Evolutionary conservation across 23 tunicate genomes (phyloP).

Genomic region (Styela plicata): DNA sequence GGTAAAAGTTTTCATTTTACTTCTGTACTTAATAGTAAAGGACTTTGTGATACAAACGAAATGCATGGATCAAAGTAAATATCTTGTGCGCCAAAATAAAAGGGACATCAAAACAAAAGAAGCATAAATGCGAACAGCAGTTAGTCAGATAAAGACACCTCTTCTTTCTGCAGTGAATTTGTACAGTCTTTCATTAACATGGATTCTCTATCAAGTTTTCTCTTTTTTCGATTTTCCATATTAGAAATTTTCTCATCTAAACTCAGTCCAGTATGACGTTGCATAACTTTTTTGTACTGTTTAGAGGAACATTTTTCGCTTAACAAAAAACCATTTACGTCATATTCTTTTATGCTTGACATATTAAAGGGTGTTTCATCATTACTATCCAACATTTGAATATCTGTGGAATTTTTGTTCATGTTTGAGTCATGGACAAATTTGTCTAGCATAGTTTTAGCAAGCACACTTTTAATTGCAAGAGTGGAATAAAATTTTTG

Average conservation of each 20-base stretch:
- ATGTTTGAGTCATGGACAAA: not conserved
- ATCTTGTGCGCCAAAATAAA: too few species aligned
- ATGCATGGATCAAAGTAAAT: too few species aligned
- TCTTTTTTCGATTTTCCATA: conserved; percentile 29
- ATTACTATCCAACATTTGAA: not conserved
- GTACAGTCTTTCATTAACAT: too few species aligned
- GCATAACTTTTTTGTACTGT: conserved; percentile 46
- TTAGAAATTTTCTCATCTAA: conserved; percentile 47
- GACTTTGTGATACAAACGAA: too few species aligned
- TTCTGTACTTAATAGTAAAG: too few species aligned
- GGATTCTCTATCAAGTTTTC: conserved; percentile 24
- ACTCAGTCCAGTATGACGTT: conserved; percentile 53
- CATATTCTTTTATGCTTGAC: not conserved
- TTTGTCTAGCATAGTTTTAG: conserved; percentile 8
- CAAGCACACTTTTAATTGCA: conserved; percentile 33
- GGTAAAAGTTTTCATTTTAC: too few species aligned
- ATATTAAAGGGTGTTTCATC: not conserved
- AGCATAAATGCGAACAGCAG: too few species aligned
- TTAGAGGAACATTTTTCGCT: conserved; percentile 29
- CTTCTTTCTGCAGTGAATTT: not conserved
- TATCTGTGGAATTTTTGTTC: not conserved
- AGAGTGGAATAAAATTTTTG: conserved; percentile 41
- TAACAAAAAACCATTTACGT: conserved; percentile 15
- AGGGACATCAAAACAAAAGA: too few species aligned
- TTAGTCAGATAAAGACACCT: too few species aligned